Evolutionary conservation across 2,888 invertebrate genomes (phyloP), one percentile per base, ranked within the genome.

Genomic region (Lepetodrilus schrolli): DNA sequence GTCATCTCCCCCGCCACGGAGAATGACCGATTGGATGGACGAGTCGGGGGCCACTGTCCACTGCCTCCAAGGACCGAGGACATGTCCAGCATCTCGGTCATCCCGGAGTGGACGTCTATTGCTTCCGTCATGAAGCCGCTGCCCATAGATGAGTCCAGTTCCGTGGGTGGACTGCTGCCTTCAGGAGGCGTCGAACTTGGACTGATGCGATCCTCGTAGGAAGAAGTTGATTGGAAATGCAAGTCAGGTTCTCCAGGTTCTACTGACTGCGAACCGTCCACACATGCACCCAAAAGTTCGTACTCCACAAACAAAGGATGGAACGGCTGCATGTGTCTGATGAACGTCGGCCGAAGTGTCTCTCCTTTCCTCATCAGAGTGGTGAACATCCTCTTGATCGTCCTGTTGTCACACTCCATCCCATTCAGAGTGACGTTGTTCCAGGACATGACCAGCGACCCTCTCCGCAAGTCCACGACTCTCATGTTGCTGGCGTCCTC

Each of bases 281-380:
- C 30, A 58, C 58, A 58, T n/a, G 58, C 58, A 30, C 58, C 58
- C 26, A 58, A 17, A 23, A 58, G 34, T 34, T 58, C 58, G 34
- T 58, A 58, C 58, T 58, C 58, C 20, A 58, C 58, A 58, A 58
- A 58, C 58, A 58, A 30, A 7, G 58, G 58, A 34, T 58, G 23
- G 30, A 58, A 58, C 17, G 58, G 58, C 58, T 58, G 58, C 58
- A 58, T 58, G 58, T 58, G 58, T 26, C 34, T 58, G 58, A 58
- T 58, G 58, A 58, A 58, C n/a, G 26, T 58, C 2, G 58, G 34
- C 7, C 34, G 30, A 30, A 58, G 17, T 0, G 58, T 58, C 8
- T 58, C 58, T 34, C 58, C 58, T 10, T 30, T 58, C 30, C 30
- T 58, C 58, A 58, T 58, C n/a, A 58, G 26, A 26, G 10, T 58